Evolutionary conservation across 2,888 invertebrate species (phyloP), one percentile per base, ranked within the genome.

Genomic region (Metopia argyrocephala): DNA sequence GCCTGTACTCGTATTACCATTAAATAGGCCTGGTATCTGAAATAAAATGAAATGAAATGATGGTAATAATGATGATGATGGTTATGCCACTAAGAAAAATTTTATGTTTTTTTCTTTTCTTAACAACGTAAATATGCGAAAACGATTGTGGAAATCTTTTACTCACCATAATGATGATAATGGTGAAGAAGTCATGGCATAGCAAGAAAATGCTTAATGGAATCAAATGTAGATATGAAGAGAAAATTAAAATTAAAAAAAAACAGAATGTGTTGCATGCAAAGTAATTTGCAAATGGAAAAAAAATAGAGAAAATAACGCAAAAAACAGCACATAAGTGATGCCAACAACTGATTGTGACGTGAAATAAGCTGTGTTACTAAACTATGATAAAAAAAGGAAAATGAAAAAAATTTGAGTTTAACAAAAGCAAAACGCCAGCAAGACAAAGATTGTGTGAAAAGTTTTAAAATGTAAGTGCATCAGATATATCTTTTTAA

Each of bases 281-380:
- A 87, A 86, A 86, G 87, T 87, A 86, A 86, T 71, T 64, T 81
- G 73, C 78, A 74, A 74, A 65, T 74, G 66, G 69, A 50, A 71
- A 69, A 75, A 70, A 48, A 9, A 38, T 15, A 38, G 15, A 15
- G 6, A 38, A 12, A 38, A 31, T 3, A 12, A 15, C 1, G 52
- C 52, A 61, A 70, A 64, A 61, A 61, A 50, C 25, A 69, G 64
- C 54, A 52, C 85, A 87, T 69, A 78, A 83, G 73, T 83, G 83
- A 88, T 87, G 87, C 87, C 87, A 87, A 88, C 88, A 88, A 88
- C 88, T 87, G 87, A 87, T 87, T 88, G 88, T 87, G 88, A 87
- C 87, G 87, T 86, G 86, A 87, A 87, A 87, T 87, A 87, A 87
- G 88, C 88, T 85, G 86, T 87, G 87, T 87, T 87, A 87, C 87